Evolutionary conservation across 2,797 vertebrate genomes (phyloP), one percentile per base, ranked within the genome.

Genomic region (Peromyscus nudipes): DNA sequence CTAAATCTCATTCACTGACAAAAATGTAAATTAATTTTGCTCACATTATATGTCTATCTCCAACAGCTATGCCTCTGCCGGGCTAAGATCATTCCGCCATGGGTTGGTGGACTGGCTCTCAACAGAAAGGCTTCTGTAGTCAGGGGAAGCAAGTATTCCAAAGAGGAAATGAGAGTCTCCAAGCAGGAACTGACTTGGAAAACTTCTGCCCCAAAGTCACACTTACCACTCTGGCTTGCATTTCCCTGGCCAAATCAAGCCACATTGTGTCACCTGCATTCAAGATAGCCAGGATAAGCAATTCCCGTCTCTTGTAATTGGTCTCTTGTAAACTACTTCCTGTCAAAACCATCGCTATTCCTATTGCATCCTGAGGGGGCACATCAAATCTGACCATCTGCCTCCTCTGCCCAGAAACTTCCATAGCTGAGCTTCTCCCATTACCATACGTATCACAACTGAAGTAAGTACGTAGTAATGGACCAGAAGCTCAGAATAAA

Each of bases 221-320:
- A n/a, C 8, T 2, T 62, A 16, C 40, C 67, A 87, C 27, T 76
- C 77, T 73, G 71, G 37, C 29, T 89, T 12, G 79, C 14, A 64
- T 83, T 86, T 94, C 34, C 87, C 7, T 92, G 37, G 19, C 49
- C 84, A 93, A 92, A 92, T 43, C 40, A 95, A 91, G 49, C 92
- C 57, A 93, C 11, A 34, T 67, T 16, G 37, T 57, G 29, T 25
- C 67, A 71, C 29, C 49, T 86, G n/a, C 79, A 40, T 73, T 86
- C 25, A 52, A 85, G 57, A 94, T 1, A 6, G 31, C 34, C 80
- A 93, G 25, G n/a, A 46, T 67, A 86, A 29, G 14, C 25, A 43
- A 69, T 8, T 0, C 0, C 57, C 29, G 7, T 73, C 79, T 9
- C 83, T 92, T 60, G 40, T 83, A 60, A 46, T 11, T 75, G 21